Evolutionary conservation across 2,113 vertebrate species (phyloP).

Genomic region (Chaetodon trifascialis): DNA sequence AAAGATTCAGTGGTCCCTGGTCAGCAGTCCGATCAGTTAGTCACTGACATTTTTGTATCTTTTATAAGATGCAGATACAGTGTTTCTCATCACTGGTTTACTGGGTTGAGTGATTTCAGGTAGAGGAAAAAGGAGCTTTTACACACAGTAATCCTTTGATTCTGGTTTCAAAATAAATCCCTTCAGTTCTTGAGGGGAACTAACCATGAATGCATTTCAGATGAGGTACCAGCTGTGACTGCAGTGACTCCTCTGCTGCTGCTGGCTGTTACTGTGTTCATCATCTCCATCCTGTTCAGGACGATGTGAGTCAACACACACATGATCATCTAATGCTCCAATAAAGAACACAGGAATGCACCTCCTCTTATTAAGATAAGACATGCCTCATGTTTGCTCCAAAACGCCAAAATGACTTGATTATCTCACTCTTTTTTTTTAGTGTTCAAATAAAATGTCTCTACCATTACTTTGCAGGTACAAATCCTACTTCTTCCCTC

Average conservation of each 20-base stretch:
- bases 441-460: background rate
- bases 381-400: background rate
- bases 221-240: conserved; percentile 13
- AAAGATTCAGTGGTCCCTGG: too few species aligned
- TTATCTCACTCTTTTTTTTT: background rate
- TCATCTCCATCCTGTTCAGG: conserved; percentile 57
- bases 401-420: background rate
- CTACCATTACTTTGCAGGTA: conserved; percentile 51
- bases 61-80: background rate
- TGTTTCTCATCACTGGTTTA: background rate
- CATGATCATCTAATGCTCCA: background rate
- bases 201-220: conserved; percentile 19
- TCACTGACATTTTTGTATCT: background rate
- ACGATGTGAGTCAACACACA: conserved; percentile 51
- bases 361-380: background rate
- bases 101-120: background rate
- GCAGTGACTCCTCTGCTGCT: conserved; percentile 49
- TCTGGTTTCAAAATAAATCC: background rate
- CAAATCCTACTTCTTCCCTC: conserved; percentile 60
- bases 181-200: background rate
- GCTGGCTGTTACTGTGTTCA: conserved; percentile 6
- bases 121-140: background rate
- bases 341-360: background rate
- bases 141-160: background rate
- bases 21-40: too few species aligned